These are phyloP conservation scores for Aporophyla lueneburgensis DNA, from an alignment of 2,888 invertebrate genomes.

Conservation along the genomic window DNA sequence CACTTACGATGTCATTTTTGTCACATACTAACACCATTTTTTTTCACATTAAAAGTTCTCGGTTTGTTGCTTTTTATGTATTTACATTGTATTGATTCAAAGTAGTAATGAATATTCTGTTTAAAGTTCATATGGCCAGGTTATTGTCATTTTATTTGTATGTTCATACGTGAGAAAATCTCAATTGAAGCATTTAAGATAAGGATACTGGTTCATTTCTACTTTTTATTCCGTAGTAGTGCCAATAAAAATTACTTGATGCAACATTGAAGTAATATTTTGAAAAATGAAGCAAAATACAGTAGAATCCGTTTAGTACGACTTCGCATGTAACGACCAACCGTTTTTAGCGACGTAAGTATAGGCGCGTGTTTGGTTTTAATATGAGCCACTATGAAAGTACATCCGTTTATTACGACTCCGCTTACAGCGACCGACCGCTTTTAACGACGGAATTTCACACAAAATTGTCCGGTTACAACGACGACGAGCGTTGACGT, in stretches of 20 bases:
- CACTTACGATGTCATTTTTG: not conserved
- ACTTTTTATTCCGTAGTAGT: not conserved
- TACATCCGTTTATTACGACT: no score
- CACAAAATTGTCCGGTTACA: no score
- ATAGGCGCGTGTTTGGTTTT: no score
- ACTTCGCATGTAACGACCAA: no score
- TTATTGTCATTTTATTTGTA: slow-evolving; percentile 3
- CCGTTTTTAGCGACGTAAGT: no score
- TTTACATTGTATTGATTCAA: not conserved
- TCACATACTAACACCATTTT: no score
- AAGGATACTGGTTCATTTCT: slow-evolving; percentile 3
- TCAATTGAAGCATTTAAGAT: not conserved
- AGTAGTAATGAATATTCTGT: not conserved
- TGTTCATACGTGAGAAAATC: slow-evolving; percentile 1
- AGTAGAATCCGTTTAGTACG: no score
- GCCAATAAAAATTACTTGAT: not conserved
- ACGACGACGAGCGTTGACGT: no score
- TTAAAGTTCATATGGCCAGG: no score
- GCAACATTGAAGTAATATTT: not conserved
- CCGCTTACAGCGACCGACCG: no score
- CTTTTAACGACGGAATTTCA: no score
- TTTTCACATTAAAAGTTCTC: not conserved
- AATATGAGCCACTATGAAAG: no score
- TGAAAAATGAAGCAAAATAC: not conserved
- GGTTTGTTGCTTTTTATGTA: not conserved